phyloP scores from a whole-genome alignment of 2,113 vertebrate species.

The Corythornis vintsioides region DNA sequence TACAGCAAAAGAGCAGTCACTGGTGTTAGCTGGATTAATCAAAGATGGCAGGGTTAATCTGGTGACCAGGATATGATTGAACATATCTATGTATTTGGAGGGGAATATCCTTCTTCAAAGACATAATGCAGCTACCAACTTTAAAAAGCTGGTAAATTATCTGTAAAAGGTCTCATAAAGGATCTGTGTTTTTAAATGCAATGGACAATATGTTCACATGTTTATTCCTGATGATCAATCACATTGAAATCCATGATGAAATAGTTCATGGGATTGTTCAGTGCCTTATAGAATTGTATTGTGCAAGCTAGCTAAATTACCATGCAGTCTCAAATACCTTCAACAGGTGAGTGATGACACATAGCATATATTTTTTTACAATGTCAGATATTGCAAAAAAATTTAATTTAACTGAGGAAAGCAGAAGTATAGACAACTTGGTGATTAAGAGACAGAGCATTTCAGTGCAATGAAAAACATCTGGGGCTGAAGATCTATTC shows the following conservation, averaged over 20 bases:
- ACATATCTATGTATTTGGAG: not conserved
- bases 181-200: not conserved
- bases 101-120: not conserved
- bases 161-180: not conserved
- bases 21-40: not conserved
- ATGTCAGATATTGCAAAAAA: not conserved
- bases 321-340: not conserved
- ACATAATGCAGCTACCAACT: not conserved
- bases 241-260: not conserved
- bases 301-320: not conserved
- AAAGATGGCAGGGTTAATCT: not conserved
- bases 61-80: not conserved
- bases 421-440: not conserved
- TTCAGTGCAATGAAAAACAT: not conserved
- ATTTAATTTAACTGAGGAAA: not conserved
- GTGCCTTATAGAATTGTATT: not conserved
- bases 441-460: not conserved
- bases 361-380: not conserved
- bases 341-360: not conserved
- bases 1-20: not conserved
- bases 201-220: fast-evolving
- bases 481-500: not conserved
- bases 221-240: not conserved
- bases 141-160: not conserved
- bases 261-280: not conserved